phyloP scores from a whole-genome alignment of 2,113 vertebrate genomes.

The Erinaceus europaeus region DNA sequence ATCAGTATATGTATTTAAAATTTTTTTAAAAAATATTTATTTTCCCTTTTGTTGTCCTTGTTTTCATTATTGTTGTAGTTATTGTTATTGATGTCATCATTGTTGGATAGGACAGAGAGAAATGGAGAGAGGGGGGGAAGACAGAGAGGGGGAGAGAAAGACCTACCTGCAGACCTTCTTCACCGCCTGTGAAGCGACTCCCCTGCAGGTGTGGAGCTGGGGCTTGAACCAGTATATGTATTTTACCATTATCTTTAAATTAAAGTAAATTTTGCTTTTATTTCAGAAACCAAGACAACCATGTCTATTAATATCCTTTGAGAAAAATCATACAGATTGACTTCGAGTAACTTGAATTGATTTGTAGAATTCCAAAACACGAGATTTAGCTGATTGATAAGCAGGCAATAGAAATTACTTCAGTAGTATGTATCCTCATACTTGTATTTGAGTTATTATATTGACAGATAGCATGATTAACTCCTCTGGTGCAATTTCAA shows the following conservation, averaged over 20 bases:
- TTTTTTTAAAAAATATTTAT: no score
- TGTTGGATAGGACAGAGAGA: no score
- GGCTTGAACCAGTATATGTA: background rate
- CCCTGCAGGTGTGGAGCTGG: no score
- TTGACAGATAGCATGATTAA: background rate
- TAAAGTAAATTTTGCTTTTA: background rate
- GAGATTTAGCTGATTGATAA: background rate
- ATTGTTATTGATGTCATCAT: no score
- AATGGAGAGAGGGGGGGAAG: no score
- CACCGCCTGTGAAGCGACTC: no score
- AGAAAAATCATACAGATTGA: background rate
- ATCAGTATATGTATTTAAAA: background rate
- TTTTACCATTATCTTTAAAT: background rate
- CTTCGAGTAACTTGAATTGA: background rate
- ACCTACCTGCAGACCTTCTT: no score
- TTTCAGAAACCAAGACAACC: background rate
- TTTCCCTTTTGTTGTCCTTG: no score
- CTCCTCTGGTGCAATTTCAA: constrained; percentile 8
- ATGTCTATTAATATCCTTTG: background rate
- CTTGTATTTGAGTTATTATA: background rate
- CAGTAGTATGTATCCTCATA: background rate
- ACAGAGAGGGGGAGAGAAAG: no score
- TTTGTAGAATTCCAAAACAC: background rate
- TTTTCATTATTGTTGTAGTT: no score
- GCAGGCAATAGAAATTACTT: background rate